A percentile compares a stretch with the other conserved stretches of the same genome.
Evolutionary conservation across 2,888 invertebrate species (phyloP).

Genomic region (Andrena trimmerana): DNA sequence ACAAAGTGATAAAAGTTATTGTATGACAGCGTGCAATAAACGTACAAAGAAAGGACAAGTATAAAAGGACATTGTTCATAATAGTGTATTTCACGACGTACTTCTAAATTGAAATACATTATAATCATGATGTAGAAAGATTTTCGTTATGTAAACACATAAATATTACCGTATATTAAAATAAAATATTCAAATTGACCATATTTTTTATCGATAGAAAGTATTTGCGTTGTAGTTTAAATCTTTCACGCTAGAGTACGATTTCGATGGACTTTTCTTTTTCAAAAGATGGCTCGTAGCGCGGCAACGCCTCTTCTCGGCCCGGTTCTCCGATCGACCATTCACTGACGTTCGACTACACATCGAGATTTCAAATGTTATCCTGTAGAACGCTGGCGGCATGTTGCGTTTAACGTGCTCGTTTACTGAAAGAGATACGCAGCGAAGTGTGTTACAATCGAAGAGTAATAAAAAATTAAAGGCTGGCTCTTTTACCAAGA

Average conservation of each 20-base stretch:
- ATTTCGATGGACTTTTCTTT: slow-evolving; percentile 46
- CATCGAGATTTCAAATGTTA: slow-evolving; percentile 63
- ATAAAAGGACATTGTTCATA: background rate
- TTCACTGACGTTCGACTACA: slow-evolving; percentile 54
- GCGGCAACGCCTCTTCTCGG: slow-evolving; percentile 51
- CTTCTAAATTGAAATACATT: background rate
- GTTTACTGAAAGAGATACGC: slow-evolving; percentile 27
- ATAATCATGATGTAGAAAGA: background rate
- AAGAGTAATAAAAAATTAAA: slow-evolving; percentile 44
- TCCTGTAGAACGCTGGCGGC: slow-evolving; percentile 48
- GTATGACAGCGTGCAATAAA: no score
- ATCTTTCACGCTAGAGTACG: slow-evolving; percentile 46
- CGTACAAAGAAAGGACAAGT: no score
- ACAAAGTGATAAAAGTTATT: no score
- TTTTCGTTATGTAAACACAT: background rate
- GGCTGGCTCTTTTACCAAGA: slow-evolving; percentile 60
- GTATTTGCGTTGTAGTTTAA: slow-evolving; percentile 43
- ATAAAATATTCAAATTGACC: background rate
- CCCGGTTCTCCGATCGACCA: slow-evolving; percentile 51
- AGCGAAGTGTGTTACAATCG: slow-evolving; percentile 23
- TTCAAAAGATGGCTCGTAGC: slow-evolving; percentile 57
- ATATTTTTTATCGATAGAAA: slow-evolving; percentile 21
- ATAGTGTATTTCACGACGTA: background rate
- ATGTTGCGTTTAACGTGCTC: slow-evolving; percentile 57
- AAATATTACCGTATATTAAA: background rate